Evolutionary conservation across 1,140 invertebrate species (phyloP), one percentile per base, ranked within the genome.

Genomic region (Drosophila watanabei): DNA sequence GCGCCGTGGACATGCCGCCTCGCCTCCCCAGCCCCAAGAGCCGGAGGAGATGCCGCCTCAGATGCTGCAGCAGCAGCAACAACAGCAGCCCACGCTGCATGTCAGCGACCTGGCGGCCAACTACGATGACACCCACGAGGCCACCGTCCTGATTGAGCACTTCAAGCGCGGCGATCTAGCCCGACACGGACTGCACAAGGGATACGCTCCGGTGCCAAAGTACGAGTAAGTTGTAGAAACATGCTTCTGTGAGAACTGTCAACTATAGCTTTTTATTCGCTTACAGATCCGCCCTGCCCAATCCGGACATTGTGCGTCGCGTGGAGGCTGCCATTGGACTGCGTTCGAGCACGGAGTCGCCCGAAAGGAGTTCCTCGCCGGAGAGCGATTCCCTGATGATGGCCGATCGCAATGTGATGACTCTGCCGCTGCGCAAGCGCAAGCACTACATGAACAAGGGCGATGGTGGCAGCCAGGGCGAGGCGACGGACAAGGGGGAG

Each of bases 391-490:
- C 95, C 51, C 84, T 95, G 4, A 93, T 93, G 35, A 94, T 94
- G 65, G 94, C 94, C 4, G 93, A 94, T 56, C 94, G 94, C 45
- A 96, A 96, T 73, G 95, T 95, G 57, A 94, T 96, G 24, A 96
- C 95, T 41, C 92, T 97, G 49, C 97, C 97, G 11, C 95, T 96
- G 5, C 94, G 97, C 46, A 98, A 98, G 93, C 94, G 97, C 52
- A 97, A 97, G 89, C 95, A 97, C 93, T 97, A 97, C 80, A 94
- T 96, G 57, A 95, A 96, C 66, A 95, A 95, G 1, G 95, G 96
- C 94, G 95, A 96, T 72, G 78, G 93, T 72, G 79, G 93, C 9
- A 48, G 37, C 63, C 63, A 58, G 62, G 52, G 32, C 0, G 63
- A 75, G 18, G 1, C 46, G n/a, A 7, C 33, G 46, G 52, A 43